Evolutionary conservation across 2,888 invertebrate species (phyloP).

Genomic region (Thymelicus acteon): DNA sequence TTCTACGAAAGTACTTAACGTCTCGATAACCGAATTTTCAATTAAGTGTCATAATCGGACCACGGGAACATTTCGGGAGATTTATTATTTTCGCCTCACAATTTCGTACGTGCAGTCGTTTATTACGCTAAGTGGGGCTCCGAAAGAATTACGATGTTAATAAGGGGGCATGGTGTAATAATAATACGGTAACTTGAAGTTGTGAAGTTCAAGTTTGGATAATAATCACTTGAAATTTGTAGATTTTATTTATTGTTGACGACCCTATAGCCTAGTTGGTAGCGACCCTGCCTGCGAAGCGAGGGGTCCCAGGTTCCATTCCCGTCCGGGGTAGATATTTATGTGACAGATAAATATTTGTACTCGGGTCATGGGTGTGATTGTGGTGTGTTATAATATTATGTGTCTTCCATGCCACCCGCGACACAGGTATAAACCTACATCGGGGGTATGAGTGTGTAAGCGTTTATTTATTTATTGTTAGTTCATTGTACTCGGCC

Average conservation of each 20-base stretch:
- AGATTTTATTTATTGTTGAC: background rate
- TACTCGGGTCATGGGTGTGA: too few relatives aligned
- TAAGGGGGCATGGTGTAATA: conserved; percentile 44
- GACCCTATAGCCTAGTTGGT: too few relatives aligned
- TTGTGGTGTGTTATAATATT: too few relatives aligned
- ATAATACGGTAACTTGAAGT: conserved; percentile 37
- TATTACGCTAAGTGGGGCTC: conserved; percentile 60
- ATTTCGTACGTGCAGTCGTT: conserved; percentile 68
- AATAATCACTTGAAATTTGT: conserved; percentile 18
- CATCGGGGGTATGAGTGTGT: too few relatives aligned
- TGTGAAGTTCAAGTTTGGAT: conserved; percentile 6
- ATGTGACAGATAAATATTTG: too few relatives aligned
- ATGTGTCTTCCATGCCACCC: too few relatives aligned
- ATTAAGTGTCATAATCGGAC: conserved; percentile 80
- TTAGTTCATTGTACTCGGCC: too few relatives aligned
- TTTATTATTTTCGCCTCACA: conserved; percentile 73
- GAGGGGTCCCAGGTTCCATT: too few relatives aligned
- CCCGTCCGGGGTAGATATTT: too few relatives aligned
- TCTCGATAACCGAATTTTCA: conserved; percentile 80
- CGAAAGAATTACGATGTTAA: conserved; percentile 44
- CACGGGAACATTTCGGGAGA: conserved; percentile 64
- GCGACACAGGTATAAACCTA: too few relatives aligned
- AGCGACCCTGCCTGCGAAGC: too few relatives aligned
- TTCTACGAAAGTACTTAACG: conserved; percentile 80
- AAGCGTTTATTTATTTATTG: background rate